Evolutionary conservation across 2,888 invertebrate genomes (phyloP).

Genomic region (Prosopocoilus inquinatus): DNA sequence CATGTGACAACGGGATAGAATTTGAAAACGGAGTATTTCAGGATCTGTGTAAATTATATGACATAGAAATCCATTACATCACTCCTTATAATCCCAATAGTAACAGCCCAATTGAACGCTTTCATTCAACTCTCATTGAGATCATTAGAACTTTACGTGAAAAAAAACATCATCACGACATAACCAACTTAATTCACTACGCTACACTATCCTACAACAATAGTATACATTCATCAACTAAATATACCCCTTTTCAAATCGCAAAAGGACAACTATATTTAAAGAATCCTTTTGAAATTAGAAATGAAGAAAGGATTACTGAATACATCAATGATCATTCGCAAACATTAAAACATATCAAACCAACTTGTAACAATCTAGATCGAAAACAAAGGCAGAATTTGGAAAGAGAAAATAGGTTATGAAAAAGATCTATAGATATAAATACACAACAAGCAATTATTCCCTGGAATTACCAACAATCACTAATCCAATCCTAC

Average conservation of each 20-base stretch:
- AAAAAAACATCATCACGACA: constrained; percentile 9
- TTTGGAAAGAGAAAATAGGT: background rate
- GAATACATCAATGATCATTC: constrained; percentile 11
- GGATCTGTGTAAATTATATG: constrained; percentile 22
- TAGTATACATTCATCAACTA: constrained; percentile 20
- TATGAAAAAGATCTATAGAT: background rate
- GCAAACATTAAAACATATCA: constrained; percentile 5
- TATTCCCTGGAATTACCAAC: background rate
- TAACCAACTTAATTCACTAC: constrained; percentile 7
- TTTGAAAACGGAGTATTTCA: constrained; percentile 23
- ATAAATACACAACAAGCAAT: background rate
- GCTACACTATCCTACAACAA: constrained; percentile 18
- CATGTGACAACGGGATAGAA: constrained; percentile 26
- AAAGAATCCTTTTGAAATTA: constrained; percentile 18
- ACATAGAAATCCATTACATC: constrained; percentile 26
- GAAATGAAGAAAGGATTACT: background rate
- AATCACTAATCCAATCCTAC: background rate
- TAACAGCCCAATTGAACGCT: constrained; percentile 26
- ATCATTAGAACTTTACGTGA: constrained; percentile 9
- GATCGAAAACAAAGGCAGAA: constrained; percentile 6
- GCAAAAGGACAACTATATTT: constrained; percentile 18
- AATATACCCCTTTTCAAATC: constrained; percentile 21
- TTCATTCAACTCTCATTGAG: constrained; percentile 26
- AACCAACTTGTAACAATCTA: constrained; percentile 2
- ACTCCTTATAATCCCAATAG: constrained; percentile 22